Percentiles rank a stretch among this genome's conserved stretches.
Evolutionary conservation across 1,140 invertebrate genomes (phyloP).

Genomic region (Physella acuta): DNA sequence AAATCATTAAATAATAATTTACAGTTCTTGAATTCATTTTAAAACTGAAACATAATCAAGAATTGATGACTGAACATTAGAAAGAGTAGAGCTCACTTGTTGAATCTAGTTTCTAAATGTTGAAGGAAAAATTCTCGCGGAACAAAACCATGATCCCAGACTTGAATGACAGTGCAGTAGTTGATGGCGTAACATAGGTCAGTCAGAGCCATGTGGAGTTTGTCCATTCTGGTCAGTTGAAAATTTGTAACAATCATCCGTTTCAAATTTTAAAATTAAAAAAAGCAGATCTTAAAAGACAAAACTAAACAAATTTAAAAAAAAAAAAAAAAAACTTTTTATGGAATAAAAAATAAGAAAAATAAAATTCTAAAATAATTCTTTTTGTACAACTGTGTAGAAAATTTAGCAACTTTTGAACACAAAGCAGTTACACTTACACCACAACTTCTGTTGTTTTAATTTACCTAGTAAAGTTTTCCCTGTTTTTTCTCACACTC

Average conservation of each 20-base stretch:
- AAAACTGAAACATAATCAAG: too few relatives aligned
- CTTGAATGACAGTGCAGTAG: conserved; percentile 93
- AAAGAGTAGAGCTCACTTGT: conserved; percentile 61
- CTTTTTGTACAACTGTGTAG: neutral
- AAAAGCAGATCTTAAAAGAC: neutral
- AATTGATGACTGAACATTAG: too few relatives aligned
- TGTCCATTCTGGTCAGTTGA: conserved; percentile 78
- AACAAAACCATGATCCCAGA: conserved; percentile 98
- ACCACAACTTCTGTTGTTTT: too few relatives aligned
- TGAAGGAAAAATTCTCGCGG: conserved; percentile 96
- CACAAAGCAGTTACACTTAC: too few relatives aligned
- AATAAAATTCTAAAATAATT: neutral
- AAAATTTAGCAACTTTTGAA: too few relatives aligned
- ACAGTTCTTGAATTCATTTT: too few relatives aligned
- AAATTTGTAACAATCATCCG: conserved; percentile 3
- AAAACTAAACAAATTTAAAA: neutral
- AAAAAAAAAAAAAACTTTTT: neutral
- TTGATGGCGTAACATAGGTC: conserved; percentile 97
- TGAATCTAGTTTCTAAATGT: conserved; percentile 85
- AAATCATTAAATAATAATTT: too few relatives aligned
- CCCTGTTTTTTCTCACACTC: conserved; percentile 91
- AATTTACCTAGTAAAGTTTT: conserved; percentile 86
- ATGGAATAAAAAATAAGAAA: too few relatives aligned
- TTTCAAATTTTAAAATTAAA: too few relatives aligned
- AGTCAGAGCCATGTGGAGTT: conserved; percentile 96